Conservation (phyloP, 2,113 vertebrate species). For the Pangasianodon hypophthalmus region DNA sequence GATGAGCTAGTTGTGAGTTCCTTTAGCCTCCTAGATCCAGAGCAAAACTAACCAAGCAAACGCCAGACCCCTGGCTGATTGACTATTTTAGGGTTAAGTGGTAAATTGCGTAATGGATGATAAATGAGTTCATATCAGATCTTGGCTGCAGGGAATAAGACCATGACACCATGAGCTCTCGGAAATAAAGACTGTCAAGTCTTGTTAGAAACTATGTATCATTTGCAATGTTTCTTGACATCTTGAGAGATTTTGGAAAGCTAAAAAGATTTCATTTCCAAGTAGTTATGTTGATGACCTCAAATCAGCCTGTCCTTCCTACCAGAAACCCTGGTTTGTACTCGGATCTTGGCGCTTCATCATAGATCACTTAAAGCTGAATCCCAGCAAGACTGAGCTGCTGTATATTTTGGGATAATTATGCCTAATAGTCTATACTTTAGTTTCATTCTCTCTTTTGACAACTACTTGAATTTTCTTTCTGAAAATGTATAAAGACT, state of each 20-base stretch:
- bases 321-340: background rate
- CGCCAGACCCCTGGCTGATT: background rate
- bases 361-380: background rate
- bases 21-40: background rate
- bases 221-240: background rate
- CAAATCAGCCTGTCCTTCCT: background rate
- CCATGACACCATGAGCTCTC: background rate
- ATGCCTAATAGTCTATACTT: background rate
- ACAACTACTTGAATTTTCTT: background rate
- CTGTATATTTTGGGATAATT: background rate
- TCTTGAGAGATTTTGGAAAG: background rate
- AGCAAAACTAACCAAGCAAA: background rate
- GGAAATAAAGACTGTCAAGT: background rate
- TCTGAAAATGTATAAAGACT: too few relatives aligned
- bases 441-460: background rate
- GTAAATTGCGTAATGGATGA: background rate
- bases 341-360: background rate
- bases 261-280: background rate
- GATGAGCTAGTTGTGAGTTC: background rate
- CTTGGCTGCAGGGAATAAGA: background rate
- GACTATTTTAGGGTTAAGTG: background rate
- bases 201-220: background rate
- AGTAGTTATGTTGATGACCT: background rate
- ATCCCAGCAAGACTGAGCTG: background rate
- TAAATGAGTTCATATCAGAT: background rate